These are phyloP conservation scores for Cephonodes hylas DNA, from an alignment of 2,888 invertebrate species.

Conservation along the genomic window DNA sequence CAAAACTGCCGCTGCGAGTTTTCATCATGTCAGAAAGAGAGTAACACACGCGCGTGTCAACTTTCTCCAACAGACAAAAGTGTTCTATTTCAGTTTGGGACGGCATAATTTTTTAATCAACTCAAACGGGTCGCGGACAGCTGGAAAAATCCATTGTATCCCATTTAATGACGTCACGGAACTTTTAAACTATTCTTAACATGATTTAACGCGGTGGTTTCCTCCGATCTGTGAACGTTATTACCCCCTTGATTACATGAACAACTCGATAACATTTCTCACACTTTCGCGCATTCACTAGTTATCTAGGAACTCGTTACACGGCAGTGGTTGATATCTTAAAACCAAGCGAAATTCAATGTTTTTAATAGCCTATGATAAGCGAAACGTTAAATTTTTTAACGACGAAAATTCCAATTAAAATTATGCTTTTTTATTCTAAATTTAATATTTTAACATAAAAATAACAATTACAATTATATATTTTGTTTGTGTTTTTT, in stretches of 20 bases:
- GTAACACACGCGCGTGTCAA: slow-evolving; percentile 58
- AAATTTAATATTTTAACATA: too few relatives aligned
- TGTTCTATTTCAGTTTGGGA: slow-evolving; percentile 61
- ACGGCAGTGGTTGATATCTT: neutral
- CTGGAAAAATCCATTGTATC: slow-evolving; percentile 52
- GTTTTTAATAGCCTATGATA: neutral
- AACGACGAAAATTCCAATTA: too few relatives aligned
- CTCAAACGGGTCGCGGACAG: slow-evolving; percentile 35
- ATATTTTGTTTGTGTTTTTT: too few relatives aligned
- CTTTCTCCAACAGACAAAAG: slow-evolving; percentile 53
- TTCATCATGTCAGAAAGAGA: slow-evolving; percentile 54
- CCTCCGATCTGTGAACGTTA: neutral
- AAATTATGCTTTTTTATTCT: too few relatives aligned
- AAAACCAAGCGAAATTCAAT: neutral
- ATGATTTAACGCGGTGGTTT: slow-evolving; percentile 15
- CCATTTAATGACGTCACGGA: slow-evolving; percentile 24
- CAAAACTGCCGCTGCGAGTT: slow-evolving; percentile 66
- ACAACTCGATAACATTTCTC: neutral
- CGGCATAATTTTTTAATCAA: slow-evolving; percentile 59
- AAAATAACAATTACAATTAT: too few relatives aligned
- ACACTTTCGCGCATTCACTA: neutral
- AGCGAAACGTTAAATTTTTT: neutral
- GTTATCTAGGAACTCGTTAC: neutral
- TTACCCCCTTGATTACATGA: neutral
- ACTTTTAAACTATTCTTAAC: slow-evolving; percentile 14